A percentile compares a stretch with the other conserved stretches of the same genome.
Evolutionary conservation across 2,113 vertebrate genomes (phyloP).

Genomic region (Loxodonta africana): DNA sequence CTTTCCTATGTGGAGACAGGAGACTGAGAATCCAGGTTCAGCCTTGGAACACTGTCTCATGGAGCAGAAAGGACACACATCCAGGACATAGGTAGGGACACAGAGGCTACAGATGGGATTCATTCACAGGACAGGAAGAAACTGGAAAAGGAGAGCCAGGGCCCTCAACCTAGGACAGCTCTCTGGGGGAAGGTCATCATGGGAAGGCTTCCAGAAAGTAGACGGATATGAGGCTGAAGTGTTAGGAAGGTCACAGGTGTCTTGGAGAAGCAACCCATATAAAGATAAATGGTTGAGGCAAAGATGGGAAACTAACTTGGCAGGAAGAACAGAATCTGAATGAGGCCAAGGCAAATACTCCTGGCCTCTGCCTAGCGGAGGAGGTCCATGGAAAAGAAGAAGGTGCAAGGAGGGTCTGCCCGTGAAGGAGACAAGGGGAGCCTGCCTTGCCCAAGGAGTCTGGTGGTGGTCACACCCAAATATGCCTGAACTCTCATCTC

Average conservation of each 20-base stretch:
- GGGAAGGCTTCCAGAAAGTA: background rate
- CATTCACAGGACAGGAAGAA: background rate
- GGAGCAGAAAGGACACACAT: background rate
- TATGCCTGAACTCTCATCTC: background rate
- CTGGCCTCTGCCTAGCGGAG: background rate
- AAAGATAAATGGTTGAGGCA: background rate
- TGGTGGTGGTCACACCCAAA: background rate
- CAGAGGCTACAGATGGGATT: background rate
- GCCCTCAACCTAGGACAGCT: background rate
- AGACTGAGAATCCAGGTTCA: background rate
- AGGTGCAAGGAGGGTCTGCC: background rate
- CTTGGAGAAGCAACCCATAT: background rate
- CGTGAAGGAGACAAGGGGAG: background rate
- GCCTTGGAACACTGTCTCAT: background rate
- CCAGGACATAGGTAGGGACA: background rate
- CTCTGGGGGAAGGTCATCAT: background rate
- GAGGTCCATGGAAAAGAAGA: too few species aligned
- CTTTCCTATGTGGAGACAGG: background rate
- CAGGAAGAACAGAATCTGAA: background rate
- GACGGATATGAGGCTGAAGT: background rate
- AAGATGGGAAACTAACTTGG: background rate
- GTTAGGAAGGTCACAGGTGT: background rate
- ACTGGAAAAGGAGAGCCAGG: background rate
- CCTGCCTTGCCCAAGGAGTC: background rate
- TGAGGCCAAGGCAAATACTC: background rate